phyloP scores from a whole-genome alignment of 2,888 invertebrate species.

The Xylota segnis region DNA sequence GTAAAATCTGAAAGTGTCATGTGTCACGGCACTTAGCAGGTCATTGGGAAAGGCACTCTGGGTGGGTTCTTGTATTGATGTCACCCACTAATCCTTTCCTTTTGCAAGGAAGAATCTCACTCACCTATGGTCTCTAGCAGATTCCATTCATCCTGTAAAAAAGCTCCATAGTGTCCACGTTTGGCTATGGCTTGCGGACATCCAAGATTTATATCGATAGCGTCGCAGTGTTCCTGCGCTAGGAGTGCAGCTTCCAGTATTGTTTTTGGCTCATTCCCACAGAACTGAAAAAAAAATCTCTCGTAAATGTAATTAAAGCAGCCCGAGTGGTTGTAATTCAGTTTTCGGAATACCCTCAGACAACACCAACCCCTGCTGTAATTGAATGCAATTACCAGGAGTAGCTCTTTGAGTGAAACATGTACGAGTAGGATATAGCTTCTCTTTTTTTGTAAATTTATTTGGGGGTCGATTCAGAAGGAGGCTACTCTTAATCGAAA shows the following conservation, averaged over 20 bases:
- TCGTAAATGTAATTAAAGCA: conserved; percentile 46
- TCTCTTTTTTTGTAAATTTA: conserved; percentile 7
- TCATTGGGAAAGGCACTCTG: conserved; percentile 37
- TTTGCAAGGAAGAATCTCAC: conserved; percentile 36
- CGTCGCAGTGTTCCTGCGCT: conserved; percentile 95
- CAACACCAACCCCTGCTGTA: neutral
- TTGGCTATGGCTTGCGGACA: conserved; percentile 99
- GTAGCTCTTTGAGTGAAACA: neutral
- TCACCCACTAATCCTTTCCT: conserved; percentile 44
- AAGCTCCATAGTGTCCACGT: conserved; percentile 97
- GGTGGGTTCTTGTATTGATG: conserved; percentile 49
- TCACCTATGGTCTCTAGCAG: conserved; percentile 92
- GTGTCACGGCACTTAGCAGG: conserved; percentile 65
- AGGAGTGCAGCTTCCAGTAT: conserved; percentile 94
- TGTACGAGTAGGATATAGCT: neutral
- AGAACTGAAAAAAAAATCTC: conserved; percentile 88
- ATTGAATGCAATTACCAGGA: conserved; percentile 40
- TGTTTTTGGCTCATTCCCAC: conserved; percentile 96
- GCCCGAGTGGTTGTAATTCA: conserved; percentile 20
- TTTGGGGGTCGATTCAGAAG: conserved; percentile 36
- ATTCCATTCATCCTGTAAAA: conserved; percentile 98
- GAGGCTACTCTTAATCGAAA: conserved; percentile 43
- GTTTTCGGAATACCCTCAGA: neutral
- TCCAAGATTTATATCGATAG: conserved; percentile 98
- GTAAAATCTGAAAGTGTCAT: conserved; percentile 56